Conservation (phyloP, 2,797 vertebrate genomes). For the Fratercula arctica region DNA sequence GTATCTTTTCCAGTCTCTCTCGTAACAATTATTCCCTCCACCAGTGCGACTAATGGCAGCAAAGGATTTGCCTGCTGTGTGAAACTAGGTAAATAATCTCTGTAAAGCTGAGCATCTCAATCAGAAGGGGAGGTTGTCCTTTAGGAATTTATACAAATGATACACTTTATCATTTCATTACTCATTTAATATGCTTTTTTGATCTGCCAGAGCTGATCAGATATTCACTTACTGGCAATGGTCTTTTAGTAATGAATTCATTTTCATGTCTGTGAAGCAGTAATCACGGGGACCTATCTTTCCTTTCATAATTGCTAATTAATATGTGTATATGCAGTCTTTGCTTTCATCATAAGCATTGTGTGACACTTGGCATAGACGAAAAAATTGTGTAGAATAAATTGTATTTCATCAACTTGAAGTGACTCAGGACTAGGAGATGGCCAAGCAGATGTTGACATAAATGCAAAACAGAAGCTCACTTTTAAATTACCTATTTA, state of each 20-base stretch:
- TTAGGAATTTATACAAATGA: constrained; percentile 37
- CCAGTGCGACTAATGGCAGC: rapidly evolving
- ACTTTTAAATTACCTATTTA: neutral
- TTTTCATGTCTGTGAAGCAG: constrained; percentile 23
- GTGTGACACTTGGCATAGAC: neutral
- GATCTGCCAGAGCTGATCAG: neutral
- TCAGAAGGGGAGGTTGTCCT: constrained; percentile 10
- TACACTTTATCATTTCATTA: constrained; percentile 11
- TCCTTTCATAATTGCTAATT: constrained; percentile 58
- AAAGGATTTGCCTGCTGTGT: neutral
- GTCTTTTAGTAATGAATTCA: constrained; percentile 22
- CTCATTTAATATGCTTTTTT: constrained; percentile 34
- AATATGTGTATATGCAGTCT: constrained; percentile 7
- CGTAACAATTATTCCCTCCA: neutral
- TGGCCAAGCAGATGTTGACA: neutral
- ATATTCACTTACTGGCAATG: neutral
- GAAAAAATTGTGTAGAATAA: neutral
- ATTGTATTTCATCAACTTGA: neutral
- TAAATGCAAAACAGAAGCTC: neutral
- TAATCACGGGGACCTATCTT: constrained; percentile 6
- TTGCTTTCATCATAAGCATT: constrained; percentile 23
- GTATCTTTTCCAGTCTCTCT: neutral
- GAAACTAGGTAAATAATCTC: neutral
- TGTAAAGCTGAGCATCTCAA: neutral
- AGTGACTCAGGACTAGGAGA: neutral